Evolutionary conservation across 2,113 vertebrate species (phyloP).

Genomic region (Oenanthe melanoleuca): DNA sequence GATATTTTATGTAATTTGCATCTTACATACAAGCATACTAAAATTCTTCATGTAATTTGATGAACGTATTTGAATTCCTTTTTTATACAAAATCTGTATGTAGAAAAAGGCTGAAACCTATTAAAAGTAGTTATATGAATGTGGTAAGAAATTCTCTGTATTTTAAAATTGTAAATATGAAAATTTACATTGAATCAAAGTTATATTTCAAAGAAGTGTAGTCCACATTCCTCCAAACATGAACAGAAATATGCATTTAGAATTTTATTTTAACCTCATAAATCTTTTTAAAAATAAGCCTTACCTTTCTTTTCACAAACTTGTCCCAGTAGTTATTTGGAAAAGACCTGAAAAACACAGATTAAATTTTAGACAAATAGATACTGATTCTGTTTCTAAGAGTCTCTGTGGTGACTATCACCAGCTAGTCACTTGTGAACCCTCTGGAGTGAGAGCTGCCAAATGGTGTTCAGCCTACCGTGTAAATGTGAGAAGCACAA

Average conservation of each 20-base stretch:
- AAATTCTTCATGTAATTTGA: neutral
- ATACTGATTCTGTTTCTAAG: neutral
- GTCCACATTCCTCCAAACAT: neutral
- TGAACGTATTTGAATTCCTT: neutral
- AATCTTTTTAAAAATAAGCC: neutral
- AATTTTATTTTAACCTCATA: neutral
- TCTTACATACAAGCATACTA: neutral
- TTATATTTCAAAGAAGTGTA: neutral
- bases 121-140: neutral
- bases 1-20: neutral
- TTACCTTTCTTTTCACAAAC: constrained; percentile 92
- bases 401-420: neutral
- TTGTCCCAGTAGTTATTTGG: constrained; percentile 99
- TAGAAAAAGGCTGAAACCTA: neutral
- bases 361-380: neutral
- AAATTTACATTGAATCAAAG: neutral
- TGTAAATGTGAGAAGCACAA: neutral
- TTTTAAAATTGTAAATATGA: neutral
- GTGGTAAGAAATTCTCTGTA: neutral
- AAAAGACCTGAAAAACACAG: constrained; percentile 85
- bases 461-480: neutral
- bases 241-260: neutral
- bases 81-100: neutral
- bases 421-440: neutral
- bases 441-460: neutral